Conservation (phyloP, 2,797 vertebrate genomes). For the Neopelma chrysocephalum region DNA sequence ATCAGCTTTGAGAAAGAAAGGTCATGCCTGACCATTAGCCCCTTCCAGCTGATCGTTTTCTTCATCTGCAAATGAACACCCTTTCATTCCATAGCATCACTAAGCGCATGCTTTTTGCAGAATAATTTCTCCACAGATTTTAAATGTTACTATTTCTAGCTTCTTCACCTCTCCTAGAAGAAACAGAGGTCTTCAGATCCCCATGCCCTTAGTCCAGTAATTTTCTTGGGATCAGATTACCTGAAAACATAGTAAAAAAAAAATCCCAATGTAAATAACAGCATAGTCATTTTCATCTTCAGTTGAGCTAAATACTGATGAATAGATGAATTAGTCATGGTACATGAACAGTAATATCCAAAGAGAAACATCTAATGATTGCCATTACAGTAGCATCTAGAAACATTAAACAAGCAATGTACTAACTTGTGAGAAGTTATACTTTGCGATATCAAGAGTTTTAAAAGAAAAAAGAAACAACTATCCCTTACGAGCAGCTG, state of each 20-base stretch:
- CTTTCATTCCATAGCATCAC: background rate
- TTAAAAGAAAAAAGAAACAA: background rate
- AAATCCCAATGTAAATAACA: background rate
- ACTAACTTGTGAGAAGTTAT: background rate
- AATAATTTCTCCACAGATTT: background rate
- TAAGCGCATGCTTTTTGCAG: background rate
- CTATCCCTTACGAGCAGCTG: background rate
- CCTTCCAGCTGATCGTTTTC: background rate
- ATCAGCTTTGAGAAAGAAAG: background rate
- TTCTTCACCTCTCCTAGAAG: conserved; percentile 20
- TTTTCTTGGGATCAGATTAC: background rate
- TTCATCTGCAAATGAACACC: background rate
- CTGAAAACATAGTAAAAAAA: background rate
- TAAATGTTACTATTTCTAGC: background rate
- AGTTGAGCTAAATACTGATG: background rate
- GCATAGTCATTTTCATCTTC: background rate
- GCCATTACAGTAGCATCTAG: background rate
- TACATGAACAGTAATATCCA: background rate
- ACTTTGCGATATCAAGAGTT: background rate
- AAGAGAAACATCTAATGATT: background rate
- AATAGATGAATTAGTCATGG: background rate
- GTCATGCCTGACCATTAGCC: background rate
- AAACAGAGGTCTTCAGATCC: conserved; percentile 26
- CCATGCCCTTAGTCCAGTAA: background rate
- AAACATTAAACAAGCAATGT: background rate